Evolutionary conservation across 1,140 invertebrate species (phyloP).

Genomic region (Pteromalus puparum): DNA sequence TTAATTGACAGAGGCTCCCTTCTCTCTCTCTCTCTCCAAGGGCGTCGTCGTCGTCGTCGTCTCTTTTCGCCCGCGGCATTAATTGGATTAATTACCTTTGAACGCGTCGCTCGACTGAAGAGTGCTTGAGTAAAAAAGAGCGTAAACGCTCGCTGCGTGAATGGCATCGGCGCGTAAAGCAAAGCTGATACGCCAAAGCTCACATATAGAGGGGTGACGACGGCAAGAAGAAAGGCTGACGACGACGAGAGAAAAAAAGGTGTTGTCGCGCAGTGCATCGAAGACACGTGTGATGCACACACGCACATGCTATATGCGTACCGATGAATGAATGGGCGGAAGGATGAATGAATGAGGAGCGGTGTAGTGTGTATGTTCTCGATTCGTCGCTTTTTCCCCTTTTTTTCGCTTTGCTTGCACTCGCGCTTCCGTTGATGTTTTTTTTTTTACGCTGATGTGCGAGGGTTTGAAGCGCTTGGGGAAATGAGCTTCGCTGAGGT

Average conservation of each 20-base stretch:
- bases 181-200: not conserved
- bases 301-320: too few relatives aligned
- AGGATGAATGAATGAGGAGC: not conserved
- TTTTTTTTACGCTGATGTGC: too few relatives aligned
- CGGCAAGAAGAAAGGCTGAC: not conserved
- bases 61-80: not conserved
- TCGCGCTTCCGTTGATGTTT: not conserved
- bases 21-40: not conserved
- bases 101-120: not conserved
- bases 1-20: not conserved
- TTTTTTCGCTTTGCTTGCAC: not conserved
- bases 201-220: not conserved
- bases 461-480: not conserved
- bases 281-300: not conserved
- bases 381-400: not conserved
- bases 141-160: not conserved
- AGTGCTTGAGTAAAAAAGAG: not conserved
- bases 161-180: not conserved
- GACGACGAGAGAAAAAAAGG: not conserved
- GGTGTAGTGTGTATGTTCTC: not conserved
- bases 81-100: constrained; percentile 42
- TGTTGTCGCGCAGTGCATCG: not conserved
- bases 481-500: not conserved
- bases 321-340: not conserved
- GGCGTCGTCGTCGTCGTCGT: too few relatives aligned